These are phyloP conservation scores for Carterocephalus palaemon DNA, from an alignment of 2,888 invertebrate genomes.

Conservation along the genomic window DNA sequence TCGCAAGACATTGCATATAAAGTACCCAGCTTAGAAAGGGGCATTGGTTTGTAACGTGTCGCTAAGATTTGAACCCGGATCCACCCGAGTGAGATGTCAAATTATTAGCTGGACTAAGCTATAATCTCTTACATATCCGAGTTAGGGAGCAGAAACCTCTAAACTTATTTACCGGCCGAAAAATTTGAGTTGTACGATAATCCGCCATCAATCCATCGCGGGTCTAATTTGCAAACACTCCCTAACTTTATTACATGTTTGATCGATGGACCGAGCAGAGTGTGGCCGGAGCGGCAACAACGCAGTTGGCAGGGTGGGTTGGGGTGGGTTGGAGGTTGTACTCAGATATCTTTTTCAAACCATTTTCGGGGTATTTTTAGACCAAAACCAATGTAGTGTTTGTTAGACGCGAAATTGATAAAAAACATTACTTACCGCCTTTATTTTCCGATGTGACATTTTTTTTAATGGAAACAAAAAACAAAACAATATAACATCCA, in stretches of 20 bases:
- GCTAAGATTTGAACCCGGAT: no score
- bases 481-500: no score
- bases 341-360: background rate
- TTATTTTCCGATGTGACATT: slow-evolving; percentile 5
- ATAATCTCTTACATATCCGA: no score
- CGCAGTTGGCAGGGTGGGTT: background rate
- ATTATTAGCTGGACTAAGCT: no score
- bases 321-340: background rate
- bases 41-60: no score
- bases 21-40: no score
- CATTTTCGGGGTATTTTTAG: background rate
- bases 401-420: background rate
- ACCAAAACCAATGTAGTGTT: background rate
- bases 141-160: background rate
- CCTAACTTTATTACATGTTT: slow-evolving; percentile 39
- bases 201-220: slow-evolving; percentile 35
- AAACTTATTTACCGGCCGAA: slow-evolving; percentile 11
- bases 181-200: slow-evolving; percentile 17
- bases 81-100: no score
- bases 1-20: no score
- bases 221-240: slow-evolving; percentile 38
- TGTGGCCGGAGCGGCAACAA: slow-evolving; percentile 6
- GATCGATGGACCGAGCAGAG: slow-evolving; percentile 34
- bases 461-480: no score
- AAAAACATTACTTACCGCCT: slow-evolving; percentile 4